Evolutionary conservation across 30 jellyfish, hydroid and myxozoan species (phyloP).

Genomic region (Chrysaora quinquecirrha): DNA sequence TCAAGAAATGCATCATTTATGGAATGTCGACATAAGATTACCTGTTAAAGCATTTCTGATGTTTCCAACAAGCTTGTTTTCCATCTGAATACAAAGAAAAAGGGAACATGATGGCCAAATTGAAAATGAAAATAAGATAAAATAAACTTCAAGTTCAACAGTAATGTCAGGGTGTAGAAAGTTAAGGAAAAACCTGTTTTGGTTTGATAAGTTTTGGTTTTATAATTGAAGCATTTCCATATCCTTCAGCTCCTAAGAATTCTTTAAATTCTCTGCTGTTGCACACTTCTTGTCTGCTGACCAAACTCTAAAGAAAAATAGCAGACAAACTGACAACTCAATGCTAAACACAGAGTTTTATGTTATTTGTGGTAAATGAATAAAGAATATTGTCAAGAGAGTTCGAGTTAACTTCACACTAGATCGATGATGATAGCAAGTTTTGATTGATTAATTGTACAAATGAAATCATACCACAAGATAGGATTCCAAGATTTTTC

Average conservation of each 20-base stretch:
- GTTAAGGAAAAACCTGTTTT: slow-evolving; percentile 60
- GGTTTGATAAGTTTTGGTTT: slow-evolving; percentile 64
- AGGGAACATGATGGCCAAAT: background rate
- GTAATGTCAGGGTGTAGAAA: too few relatives aligned
- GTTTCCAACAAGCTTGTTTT: slow-evolving; percentile 55
- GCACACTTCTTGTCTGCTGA: slow-evolving; percentile 92
- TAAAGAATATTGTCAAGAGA: too few relatives aligned
- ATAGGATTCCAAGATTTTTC: slow-evolving; percentile 87
- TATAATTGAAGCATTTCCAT: slow-evolving; percentile 69
- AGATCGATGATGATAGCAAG: too few relatives aligned
- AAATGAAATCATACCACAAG: slow-evolving; percentile 81
- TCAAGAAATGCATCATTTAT: too few relatives aligned
- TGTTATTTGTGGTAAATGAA: too few relatives aligned
- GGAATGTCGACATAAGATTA: background rate
- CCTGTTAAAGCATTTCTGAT: slow-evolving; percentile 68
- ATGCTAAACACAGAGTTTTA: too few relatives aligned
- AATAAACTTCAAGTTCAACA: background rate
- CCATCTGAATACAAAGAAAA: slow-evolving; percentile 29
- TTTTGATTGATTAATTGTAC: too few relatives aligned
- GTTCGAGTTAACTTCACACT: too few relatives aligned
- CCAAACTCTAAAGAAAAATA: slow-evolving; percentile 78
- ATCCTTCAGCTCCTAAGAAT: slow-evolving; percentile 92
- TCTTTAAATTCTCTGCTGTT: slow-evolving; percentile 96
- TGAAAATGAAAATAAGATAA: background rate
- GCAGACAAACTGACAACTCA: too few relatives aligned